Conservation (phyloP, 1,140 invertebrate species). For the Ericerus pela region DNA sequence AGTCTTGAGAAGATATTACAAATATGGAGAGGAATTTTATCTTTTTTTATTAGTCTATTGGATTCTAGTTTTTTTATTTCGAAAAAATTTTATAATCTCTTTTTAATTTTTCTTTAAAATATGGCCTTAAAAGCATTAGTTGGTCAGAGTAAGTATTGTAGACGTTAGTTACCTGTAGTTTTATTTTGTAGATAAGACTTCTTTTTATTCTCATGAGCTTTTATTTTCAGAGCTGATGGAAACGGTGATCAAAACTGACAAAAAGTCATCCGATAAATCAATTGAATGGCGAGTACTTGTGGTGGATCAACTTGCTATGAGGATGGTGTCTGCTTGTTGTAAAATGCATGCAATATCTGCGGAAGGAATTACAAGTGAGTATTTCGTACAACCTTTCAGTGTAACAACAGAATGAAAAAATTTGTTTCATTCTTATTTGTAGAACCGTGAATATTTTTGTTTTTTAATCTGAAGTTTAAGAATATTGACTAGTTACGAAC, state of each 20-base stretch:
- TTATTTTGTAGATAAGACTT: background rate
- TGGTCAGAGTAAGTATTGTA: background rate
- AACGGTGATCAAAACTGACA: constrained; percentile 76
- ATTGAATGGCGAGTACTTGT: constrained; percentile 95
- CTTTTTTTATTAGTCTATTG: no score
- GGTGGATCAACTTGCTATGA: constrained; percentile 92
- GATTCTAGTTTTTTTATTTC: no score
- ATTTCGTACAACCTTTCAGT: background rate
- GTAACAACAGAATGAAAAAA: no score
- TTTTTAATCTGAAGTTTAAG: no score
- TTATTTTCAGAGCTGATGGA: constrained; percentile 99
- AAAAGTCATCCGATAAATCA: constrained; percentile 52
- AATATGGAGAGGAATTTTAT: no score
- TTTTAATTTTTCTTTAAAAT: no score
- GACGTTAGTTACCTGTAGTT: background rate
- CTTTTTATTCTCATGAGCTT: no score
- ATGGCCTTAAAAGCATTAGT: background rate
- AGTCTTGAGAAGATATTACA: no score
- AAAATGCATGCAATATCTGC: constrained; percentile 99
- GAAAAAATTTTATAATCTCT: no score
- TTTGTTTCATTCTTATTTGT: constrained; percentile 22
- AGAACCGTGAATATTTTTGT: no score
- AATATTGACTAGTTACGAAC: no score
- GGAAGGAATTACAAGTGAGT: constrained; percentile 89
- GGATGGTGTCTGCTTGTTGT: constrained; percentile 97